These are phyloP conservation scores for Scomber japonicus DNA, from an alignment of 2,113 vertebrate genomes.

Conservation along the genomic window DNA sequence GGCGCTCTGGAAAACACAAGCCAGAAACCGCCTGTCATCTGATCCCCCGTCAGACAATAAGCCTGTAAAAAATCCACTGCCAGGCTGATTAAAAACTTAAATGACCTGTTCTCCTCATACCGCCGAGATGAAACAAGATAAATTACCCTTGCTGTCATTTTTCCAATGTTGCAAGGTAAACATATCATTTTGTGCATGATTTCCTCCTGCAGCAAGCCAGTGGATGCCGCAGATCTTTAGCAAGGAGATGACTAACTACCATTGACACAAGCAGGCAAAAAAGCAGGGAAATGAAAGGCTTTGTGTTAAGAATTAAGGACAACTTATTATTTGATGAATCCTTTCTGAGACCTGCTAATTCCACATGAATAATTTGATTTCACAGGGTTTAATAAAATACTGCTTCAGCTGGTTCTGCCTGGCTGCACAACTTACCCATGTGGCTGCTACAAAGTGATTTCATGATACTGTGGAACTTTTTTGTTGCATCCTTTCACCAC, in stretches of 20 bases:
- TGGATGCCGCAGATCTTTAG: slow-evolving; percentile 36
- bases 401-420: background rate
- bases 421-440: background rate
- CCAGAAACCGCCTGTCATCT: slow-evolving; percentile 51
- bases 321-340: slow-evolving; percentile 18
- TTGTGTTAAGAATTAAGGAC: background rate
- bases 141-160: slow-evolving; percentile 60
- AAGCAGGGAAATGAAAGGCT: slow-evolving; percentile 9
- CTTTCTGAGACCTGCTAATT: slow-evolving; percentile 21
- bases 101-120: slow-evolving; percentile 34
- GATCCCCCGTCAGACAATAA: slow-evolving; percentile 60
- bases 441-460: background rate
- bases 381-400: slow-evolving; percentile 8
- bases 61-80: slow-evolving; percentile 54
- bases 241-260: slow-evolving; percentile 21
- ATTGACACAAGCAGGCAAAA: slow-evolving; percentile 33
- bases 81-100: slow-evolving; percentile 54
- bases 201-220: slow-evolving; percentile 60
- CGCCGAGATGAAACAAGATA: slow-evolving; percentile 52
- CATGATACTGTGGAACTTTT: background rate
- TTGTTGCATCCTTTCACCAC: too few relatives aligned
- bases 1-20: slow-evolving; percentile 31
- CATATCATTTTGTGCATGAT: slow-evolving; percentile 62
- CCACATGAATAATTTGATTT: slow-evolving; percentile 19
- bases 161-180: slow-evolving; percentile 60